phyloP scores from a whole-genome alignment of 2,888 invertebrate species.

The Leucoptera coffeella region DNA sequence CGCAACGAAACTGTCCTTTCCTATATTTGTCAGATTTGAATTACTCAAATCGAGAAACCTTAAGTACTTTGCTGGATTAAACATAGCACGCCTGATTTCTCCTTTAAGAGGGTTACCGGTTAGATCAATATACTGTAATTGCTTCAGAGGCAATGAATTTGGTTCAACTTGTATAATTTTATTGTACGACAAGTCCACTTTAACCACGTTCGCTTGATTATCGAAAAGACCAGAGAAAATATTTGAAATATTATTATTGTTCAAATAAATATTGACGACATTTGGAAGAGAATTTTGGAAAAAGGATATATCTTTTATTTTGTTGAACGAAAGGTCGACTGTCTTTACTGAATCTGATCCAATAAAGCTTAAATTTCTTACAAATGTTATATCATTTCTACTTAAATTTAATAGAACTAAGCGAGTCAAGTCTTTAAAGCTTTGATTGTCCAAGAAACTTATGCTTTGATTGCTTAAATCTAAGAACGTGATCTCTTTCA shows the following conservation, averaged over 20 bases:
- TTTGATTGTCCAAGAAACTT: neutral
- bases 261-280: neutral
- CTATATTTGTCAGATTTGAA: neutral
- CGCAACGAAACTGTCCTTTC: neutral
- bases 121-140: neutral
- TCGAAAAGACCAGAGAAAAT: neutral
- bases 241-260: neutral
- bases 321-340: neutral
- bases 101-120: neutral
- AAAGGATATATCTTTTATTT: neutral
- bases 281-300: neutral
- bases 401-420: neutral
- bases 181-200: neutral
- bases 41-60: neutral
- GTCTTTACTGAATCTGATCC: neutral
- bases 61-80: neutral
- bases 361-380: neutral
- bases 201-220: neutral
- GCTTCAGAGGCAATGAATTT: neutral
- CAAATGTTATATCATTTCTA: neutral
- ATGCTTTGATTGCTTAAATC: neutral
- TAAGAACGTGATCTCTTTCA: neutral
- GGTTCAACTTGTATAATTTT: neutral
- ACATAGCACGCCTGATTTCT: neutral
- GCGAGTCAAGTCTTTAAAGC: neutral